Conservation (phyloP, 2,888 invertebrate genomes). For the Standfussiana lucernea region DNA sequence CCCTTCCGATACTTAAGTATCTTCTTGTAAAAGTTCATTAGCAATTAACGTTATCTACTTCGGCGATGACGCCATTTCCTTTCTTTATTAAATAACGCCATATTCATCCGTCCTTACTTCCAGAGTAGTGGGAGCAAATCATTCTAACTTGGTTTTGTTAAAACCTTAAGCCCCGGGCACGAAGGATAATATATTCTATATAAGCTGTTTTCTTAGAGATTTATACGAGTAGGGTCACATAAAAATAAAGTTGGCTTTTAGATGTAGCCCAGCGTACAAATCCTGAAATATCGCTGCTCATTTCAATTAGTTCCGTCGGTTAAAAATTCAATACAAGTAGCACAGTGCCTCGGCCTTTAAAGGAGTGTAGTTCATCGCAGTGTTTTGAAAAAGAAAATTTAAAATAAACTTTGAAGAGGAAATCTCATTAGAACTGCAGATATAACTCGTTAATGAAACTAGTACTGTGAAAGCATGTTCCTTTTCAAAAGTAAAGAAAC, state of each 20-base stretch:
- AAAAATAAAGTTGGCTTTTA: slow-evolving; percentile 69
- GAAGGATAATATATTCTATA: slow-evolving; percentile 69
- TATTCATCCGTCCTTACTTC: slow-evolving; percentile 30
- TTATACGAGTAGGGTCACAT: slow-evolving; percentile 71
- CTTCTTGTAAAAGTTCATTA: slow-evolving; percentile 88
- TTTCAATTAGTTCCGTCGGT: slow-evolving; percentile 68
- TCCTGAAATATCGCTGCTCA: slow-evolving; percentile 68
- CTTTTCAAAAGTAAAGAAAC: not conserved
- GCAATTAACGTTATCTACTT: slow-evolving; percentile 82
- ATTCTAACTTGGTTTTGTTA: slow-evolving; percentile 69
- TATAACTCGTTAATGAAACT: slow-evolving; percentile 13
- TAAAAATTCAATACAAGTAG: slow-evolving; percentile 58
- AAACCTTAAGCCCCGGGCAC: slow-evolving; percentile 67
- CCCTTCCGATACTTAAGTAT: slow-evolving; percentile 83
- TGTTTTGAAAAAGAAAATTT: slow-evolving; percentile 22
- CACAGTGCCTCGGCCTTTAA: slow-evolving; percentile 20
- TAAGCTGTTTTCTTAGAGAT: slow-evolving; percentile 70
- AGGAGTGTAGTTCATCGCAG: slow-evolving; percentile 9
- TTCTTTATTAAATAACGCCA: slow-evolving; percentile 66
- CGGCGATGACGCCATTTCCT: slow-evolving; percentile 66
- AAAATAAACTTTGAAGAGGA: slow-evolving; percentile 22
- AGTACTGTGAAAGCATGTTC: not conserved
- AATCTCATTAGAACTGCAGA: slow-evolving; percentile 17
- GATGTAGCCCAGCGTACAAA: slow-evolving; percentile 65
- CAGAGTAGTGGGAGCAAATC: slow-evolving; percentile 51